These are phyloP conservation scores for Phyto melanocephala DNA, from an alignment of 2,888 invertebrate genomes.

Conservation along the genomic window DNA sequence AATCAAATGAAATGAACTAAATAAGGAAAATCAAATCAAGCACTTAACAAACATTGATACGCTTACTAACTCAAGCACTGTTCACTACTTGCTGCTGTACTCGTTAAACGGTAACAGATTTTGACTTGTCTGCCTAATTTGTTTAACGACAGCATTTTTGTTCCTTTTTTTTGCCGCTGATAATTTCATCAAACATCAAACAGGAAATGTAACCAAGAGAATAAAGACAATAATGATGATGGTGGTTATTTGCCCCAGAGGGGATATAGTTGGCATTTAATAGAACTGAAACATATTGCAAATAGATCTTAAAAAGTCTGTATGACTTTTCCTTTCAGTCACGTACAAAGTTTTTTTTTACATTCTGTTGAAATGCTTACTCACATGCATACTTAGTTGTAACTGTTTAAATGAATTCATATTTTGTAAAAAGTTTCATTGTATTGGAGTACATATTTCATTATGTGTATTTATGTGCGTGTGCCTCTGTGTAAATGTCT, in stretches of 20 bases:
- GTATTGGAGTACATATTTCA: slow-evolving; percentile 1
- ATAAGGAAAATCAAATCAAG: slow-evolving; percentile 48
- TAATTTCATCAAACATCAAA: slow-evolving; percentile 60
- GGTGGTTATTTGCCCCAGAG: slow-evolving; percentile 36
- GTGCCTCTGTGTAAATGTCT: neutral
- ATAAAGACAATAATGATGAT: slow-evolving; percentile 7
- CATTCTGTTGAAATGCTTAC: neutral
- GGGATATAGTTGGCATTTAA: slow-evolving; percentile 33
- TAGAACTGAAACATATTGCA: slow-evolving; percentile 49
- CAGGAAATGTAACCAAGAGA: slow-evolving; percentile 38
- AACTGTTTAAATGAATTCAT: neutral
- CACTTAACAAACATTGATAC: slow-evolving; percentile 53
- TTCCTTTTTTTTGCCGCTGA: slow-evolving; percentile 6
- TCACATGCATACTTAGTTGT: neutral
- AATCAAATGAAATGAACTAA: slow-evolving; percentile 45
- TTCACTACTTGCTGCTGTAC: neutral
- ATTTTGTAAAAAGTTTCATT: slow-evolving; percentile 16
- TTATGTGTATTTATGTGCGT: neutral
- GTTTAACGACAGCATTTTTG: slow-evolving; percentile 59
- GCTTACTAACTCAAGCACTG: neutral
- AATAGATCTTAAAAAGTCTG: slow-evolving; percentile 10
- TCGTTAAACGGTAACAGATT: slow-evolving; percentile 47
- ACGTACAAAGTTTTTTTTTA: neutral
- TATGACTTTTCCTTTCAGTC: slow-evolving; percentile 13
- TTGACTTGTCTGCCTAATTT: slow-evolving; percentile 63